These are phyloP conservation scores for Drosophila carrolli DNA, from an alignment of 1,140 invertebrate genomes.

Conservation along the genomic window DNA sequence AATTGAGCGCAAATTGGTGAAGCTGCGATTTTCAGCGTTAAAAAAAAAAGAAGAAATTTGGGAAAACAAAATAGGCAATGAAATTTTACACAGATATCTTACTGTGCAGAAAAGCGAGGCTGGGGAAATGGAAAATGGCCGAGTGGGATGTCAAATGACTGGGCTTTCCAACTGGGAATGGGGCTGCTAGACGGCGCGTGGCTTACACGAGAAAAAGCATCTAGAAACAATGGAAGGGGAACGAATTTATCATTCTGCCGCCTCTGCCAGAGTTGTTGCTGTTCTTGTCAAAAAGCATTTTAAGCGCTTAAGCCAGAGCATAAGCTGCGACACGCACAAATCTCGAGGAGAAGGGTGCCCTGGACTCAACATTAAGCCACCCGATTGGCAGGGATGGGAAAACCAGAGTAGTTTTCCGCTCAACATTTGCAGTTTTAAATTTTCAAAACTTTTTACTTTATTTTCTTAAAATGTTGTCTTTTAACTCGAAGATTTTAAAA, in stretches of 20 bases:
- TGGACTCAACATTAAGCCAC: constrained; percentile 1
- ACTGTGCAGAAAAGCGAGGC: constrained; percentile 2
- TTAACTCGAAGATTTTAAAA: no score
- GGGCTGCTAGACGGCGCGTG: constrained; percentile 38
- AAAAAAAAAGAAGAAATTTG: constrained; percentile 11
- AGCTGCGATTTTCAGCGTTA: constrained; percentile 54
- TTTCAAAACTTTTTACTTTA: no score
- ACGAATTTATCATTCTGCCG: constrained; percentile 73
- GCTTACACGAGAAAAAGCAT: constrained; percentile 25
- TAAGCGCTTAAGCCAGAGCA: constrained; percentile 71
- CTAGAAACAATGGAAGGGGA: constrained; percentile 38
- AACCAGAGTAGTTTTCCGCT: neutral
- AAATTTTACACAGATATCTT: constrained; percentile 51
- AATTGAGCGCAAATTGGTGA: constrained; percentile 79
- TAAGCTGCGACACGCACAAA: constrained; percentile 75
- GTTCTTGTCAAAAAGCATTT: constrained; percentile 73
- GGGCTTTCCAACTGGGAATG: constrained; percentile 14
- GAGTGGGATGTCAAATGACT: constrained; percentile 16
- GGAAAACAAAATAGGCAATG: constrained; percentile 49
- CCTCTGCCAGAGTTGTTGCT: constrained; percentile 14
- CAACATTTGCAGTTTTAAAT: neutral
- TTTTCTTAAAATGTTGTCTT: no score
- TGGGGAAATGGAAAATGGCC: constrained; percentile 27
- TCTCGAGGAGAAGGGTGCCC: constrained; percentile 2
- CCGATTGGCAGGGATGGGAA: constrained; percentile 4